Percentiles rank a stretch among this genome's conserved stretches.
Conservation (phyloP, 2,797 vertebrate species). For the Potorous gilbertii region DNA sequence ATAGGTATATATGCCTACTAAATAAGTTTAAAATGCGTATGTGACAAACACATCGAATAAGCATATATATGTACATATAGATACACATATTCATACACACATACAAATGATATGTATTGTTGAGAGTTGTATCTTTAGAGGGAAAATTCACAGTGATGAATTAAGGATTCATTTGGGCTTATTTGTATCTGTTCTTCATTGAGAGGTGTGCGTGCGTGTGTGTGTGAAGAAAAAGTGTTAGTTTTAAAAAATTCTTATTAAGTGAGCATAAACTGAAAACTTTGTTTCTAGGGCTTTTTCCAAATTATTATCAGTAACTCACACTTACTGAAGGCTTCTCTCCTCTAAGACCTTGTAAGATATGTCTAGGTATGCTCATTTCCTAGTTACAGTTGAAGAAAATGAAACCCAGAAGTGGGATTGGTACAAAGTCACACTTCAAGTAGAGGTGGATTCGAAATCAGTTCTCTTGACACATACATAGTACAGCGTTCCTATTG, state of each 20-base stretch:
- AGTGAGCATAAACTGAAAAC: not conserved
- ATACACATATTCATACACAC: not conserved
- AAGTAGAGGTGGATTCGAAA: not conserved
- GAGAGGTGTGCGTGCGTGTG: not conserved
- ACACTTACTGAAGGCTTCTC: not conserved
- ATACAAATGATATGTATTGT: not conserved
- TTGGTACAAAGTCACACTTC: not conserved
- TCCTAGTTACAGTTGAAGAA: not conserved
- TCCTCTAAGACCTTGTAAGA: not conserved
- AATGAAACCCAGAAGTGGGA: not conserved
- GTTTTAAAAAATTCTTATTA: not conserved
- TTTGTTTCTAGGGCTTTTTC: not conserved
- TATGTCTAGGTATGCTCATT: not conserved
- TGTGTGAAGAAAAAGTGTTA: not conserved
- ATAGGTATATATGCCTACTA: not conserved
- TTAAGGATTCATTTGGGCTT: not conserved
- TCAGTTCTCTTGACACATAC: not conserved
- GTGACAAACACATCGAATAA: not conserved
- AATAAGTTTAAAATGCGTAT: not conserved
- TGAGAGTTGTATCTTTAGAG: not conserved
- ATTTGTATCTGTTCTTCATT: not conserved
- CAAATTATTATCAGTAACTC: not conserved
- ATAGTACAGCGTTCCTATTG: conserved; percentile 20
- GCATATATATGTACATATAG: not conserved
- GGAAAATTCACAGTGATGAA: not conserved